A percentile compares a stretch with the other conserved stretches of the same genome.
Conservation (phyloP, 2,113 vertebrate genomes). For the Pachypanchax playfairii region DNA sequence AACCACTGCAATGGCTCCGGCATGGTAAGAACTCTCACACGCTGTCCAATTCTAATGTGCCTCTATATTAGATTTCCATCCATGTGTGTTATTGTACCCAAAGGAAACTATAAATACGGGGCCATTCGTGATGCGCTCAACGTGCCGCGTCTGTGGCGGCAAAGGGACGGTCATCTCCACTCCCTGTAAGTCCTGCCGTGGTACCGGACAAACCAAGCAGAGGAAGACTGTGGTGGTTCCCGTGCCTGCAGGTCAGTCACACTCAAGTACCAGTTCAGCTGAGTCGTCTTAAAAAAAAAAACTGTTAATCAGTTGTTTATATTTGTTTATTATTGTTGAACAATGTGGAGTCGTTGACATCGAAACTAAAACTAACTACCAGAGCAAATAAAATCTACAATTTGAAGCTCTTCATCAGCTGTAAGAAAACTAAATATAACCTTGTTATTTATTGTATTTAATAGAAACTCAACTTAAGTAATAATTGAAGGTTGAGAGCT, state of each 20-base stretch:
- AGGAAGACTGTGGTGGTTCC: conserved; percentile 90
- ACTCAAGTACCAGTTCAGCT: no score
- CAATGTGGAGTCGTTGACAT: no score
- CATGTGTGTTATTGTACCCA: fast-evolving
- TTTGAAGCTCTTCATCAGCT: no score
- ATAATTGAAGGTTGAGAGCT: no score
- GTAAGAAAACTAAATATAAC: no score
- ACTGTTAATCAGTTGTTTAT: no score
- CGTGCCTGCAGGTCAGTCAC: conserved; percentile 90
- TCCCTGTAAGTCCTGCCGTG: conserved; percentile 86
- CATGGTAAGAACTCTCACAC: conserved; percentile 83
- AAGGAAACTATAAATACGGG: conserved; percentile 96
- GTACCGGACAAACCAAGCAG: conserved; percentile 92
- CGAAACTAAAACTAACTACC: no score
- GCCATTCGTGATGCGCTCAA: conserved; percentile 97
- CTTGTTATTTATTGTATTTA: no score
- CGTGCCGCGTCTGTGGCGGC: conserved; percentile 89
- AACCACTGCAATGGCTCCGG: conserved; percentile 90
- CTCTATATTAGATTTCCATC: neutral
- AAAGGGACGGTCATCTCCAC: conserved; percentile 86
- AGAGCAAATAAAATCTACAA: no score
- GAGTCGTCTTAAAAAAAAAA: no score
- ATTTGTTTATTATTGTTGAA: no score
- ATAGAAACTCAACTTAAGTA: no score
- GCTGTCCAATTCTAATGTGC: fast-evolving